Percentiles rank a stretch among this genome's conserved stretches.
phyloP scores from a whole-genome alignment of 2,888 invertebrate genomes.

The Cephus sareptanus region DNA sequence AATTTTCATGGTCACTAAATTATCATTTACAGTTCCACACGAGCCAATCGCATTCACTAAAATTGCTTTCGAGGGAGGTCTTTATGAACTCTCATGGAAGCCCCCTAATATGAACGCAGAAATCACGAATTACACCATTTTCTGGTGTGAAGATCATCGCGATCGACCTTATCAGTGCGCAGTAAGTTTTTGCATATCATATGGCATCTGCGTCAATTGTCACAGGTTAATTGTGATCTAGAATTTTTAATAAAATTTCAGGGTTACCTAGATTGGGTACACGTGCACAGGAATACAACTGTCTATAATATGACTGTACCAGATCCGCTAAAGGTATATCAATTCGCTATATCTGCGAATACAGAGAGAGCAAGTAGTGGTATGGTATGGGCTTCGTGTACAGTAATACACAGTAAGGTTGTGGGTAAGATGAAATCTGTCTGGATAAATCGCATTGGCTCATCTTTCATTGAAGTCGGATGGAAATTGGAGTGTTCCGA shows the following conservation, averaged over 20 bases:
- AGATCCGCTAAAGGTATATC: conserved; percentile 71
- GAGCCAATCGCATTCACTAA: conserved; percentile 77
- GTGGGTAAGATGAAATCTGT: conserved; percentile 72
- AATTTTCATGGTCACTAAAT: neutral
- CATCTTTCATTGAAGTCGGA: conserved; percentile 72
- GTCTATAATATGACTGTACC: conserved; percentile 72
- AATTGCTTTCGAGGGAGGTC: conserved; percentile 77
- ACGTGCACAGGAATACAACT: conserved; percentile 68
- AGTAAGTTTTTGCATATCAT: conserved; percentile 44
- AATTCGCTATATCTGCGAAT: conserved; percentile 87
- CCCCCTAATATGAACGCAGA: conserved; percentile 66
- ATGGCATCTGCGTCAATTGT: no score
- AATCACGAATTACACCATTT: conserved; percentile 81
- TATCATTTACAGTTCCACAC: conserved; percentile 58
- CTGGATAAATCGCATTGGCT: conserved; percentile 67
- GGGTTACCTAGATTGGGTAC: conserved; percentile 74
- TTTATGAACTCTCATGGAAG: conserved; percentile 82
- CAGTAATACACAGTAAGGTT: conserved; percentile 68
- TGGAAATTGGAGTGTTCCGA: conserved; percentile 85
- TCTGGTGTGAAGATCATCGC: conserved; percentile 77
- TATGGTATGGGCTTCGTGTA: conserved; percentile 87
- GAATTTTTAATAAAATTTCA: conserved; percentile 38
- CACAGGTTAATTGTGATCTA: neutral
- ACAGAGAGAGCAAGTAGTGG: conserved; percentile 78
- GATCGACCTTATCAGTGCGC: conserved; percentile 72